phyloP scores from a whole-genome alignment of 2,113 vertebrate genomes.

The Oreochromis niloticus region DNA sequence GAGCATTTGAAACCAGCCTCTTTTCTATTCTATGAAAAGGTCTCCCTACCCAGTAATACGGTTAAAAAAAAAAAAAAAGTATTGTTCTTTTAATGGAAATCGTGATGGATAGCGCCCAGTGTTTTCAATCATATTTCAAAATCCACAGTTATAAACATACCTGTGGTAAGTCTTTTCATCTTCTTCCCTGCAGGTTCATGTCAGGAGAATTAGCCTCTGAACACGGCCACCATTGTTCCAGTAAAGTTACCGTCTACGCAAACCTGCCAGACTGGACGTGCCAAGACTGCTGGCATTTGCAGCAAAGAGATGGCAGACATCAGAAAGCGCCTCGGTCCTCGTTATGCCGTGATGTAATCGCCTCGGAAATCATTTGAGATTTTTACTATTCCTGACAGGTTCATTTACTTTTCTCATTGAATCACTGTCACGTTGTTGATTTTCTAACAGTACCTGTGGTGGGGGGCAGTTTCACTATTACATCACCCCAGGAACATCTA shows the following conservation, averaged over 20 bases:
- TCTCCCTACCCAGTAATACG: background rate
- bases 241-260: background rate
- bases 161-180: background rate
- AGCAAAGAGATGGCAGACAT: background rate
- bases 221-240: background rate
- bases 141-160: background rate
- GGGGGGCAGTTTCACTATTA: background rate
- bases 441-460: background rate
- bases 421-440: slow-evolving; percentile 1
- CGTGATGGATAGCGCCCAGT: background rate
- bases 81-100: background rate
- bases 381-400: background rate
- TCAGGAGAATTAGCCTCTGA: slow-evolving; percentile 64
- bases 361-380: background rate
- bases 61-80: background rate
- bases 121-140: background rate
- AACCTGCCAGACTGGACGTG: background rate
- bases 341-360: background rate
- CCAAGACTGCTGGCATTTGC: background rate
- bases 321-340: background rate
- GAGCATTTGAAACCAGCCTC: background rate
- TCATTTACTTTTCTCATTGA: background rate
- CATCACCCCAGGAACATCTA: background rate
- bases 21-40: background rate
- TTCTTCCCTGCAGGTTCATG: slow-evolving; percentile 65